Evolutionary conservation across 2,113 vertebrate species (phyloP).

Genomic region (Illadopsis cleaveri): DNA sequence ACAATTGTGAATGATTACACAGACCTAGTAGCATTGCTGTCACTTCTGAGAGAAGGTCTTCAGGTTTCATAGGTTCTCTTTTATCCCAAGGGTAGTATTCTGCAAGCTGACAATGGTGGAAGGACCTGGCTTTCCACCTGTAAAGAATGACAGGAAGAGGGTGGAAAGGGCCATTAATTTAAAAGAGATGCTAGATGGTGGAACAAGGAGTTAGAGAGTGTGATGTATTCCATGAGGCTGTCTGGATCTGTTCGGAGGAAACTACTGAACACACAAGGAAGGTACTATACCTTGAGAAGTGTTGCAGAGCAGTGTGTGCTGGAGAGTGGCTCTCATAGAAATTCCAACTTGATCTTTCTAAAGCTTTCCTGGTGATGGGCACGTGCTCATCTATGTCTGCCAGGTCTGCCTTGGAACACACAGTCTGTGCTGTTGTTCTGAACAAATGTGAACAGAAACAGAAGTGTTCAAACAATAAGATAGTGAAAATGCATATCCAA

Average conservation of each 20-base stretch:
- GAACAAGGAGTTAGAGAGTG: neutral
- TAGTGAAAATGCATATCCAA: neutral
- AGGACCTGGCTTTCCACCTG: neutral
- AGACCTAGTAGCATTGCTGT: neutral
- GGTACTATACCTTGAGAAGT: neutral
- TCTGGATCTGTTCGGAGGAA: neutral
- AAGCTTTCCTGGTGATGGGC: neutral
- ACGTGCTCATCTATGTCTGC: fast-evolving
- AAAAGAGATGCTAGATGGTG: neutral
- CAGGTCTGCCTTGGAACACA: neutral
- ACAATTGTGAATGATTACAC: neutral
- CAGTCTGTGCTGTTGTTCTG: neutral
- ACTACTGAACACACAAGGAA: neutral
- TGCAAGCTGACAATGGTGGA: neutral
- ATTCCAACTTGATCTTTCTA: neutral
- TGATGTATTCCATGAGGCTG: neutral
- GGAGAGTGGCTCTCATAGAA: neutral
- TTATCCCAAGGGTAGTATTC: neutral
- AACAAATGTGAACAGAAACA: neutral
- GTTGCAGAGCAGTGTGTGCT: neutral
- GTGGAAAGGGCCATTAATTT: neutral
- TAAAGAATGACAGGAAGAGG: neutral
- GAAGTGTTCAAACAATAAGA: fast-evolving
- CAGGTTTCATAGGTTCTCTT: neutral
- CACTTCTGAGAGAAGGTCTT: neutral